A percentile compares a stretch with the other conserved stretches of the same genome.
phyloP scores from a whole-genome alignment of 2,888 invertebrate genomes.

The Synergus laeviventris region DNA sequence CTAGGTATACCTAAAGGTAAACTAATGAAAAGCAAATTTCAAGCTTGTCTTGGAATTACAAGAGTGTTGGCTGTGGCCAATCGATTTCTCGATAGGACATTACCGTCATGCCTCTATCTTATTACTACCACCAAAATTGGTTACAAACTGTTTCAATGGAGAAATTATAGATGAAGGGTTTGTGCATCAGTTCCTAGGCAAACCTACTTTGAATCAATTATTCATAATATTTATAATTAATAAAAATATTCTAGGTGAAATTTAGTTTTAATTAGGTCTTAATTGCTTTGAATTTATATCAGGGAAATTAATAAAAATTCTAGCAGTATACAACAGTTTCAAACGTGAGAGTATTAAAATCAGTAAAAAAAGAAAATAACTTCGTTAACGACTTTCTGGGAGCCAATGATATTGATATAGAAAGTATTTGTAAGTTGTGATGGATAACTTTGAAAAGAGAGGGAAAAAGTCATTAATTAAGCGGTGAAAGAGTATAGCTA shows the following conservation, averaged over 20 bases:
- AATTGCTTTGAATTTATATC: no score
- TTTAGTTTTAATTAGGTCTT: no score
- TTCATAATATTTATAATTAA: no score
- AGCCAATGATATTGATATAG: not conserved
- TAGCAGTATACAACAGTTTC: no score
- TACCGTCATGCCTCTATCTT: not conserved
- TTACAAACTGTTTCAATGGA: not conserved
- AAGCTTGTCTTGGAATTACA: conserved; percentile 25
- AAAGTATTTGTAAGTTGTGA: conserved; percentile 14
- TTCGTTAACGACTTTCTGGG: not conserved
- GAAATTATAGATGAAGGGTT: not conserved
- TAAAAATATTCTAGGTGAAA: no score
- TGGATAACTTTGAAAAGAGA: not conserved
- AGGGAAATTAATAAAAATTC: no score
- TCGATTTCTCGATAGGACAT: not conserved
- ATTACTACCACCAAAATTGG: not conserved
- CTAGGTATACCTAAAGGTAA: not conserved
- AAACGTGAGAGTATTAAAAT: not conserved
- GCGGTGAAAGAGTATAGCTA: not conserved
- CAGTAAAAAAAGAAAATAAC: not conserved
- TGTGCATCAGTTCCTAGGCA: not conserved
- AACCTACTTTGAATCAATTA: not conserved
- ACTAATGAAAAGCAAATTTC: conserved; percentile 36
- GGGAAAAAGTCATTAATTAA: conserved; percentile 8
- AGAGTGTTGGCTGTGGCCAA: not conserved